Percentiles rank a stretch among this genome's conserved stretches.
phyloP scores from a whole-genome alignment of 2,113 vertebrate genomes.

The Cyprinodon tularosa region DNA sequence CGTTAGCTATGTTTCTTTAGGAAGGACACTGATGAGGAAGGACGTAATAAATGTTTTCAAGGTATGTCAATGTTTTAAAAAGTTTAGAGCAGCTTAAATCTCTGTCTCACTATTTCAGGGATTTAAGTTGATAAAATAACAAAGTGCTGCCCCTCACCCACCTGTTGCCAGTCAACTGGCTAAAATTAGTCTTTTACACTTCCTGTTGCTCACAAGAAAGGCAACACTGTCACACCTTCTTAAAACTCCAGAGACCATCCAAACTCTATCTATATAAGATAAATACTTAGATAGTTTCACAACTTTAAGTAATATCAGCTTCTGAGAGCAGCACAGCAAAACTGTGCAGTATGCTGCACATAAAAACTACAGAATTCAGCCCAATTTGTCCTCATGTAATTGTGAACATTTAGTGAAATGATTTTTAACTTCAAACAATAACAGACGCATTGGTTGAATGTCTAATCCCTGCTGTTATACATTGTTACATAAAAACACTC shows the following conservation, averaged over 20 bases:
- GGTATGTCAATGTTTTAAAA: neutral
- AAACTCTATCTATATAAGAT: neutral
- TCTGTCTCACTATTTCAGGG: neutral
- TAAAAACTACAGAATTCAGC: neutral
- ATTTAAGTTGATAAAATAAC: neutral
- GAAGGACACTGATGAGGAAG: neutral
- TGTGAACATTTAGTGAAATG: slow-evolving; percentile 12
- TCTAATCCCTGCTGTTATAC: neutral
- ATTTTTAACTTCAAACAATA: slow-evolving; percentile 13
- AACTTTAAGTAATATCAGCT: neutral
- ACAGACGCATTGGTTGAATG: neutral
- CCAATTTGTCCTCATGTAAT: neutral
- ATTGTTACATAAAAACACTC: neutral
- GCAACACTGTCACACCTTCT: neutral
- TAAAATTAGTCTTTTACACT: too few relatives aligned
- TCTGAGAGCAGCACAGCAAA: neutral
- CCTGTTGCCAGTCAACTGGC: neutral
- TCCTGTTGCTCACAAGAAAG: too few relatives aligned
- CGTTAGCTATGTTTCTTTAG: neutral
- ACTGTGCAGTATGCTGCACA: too few relatives aligned
- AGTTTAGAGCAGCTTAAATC: neutral
- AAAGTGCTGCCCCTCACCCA: neutral
- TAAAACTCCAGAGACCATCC: neutral
- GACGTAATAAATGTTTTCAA: neutral
- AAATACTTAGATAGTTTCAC: neutral